Evolutionary conservation across 1,140 invertebrate genomes (phyloP).

Genomic region (Choristoneura fumiferana): DNA sequence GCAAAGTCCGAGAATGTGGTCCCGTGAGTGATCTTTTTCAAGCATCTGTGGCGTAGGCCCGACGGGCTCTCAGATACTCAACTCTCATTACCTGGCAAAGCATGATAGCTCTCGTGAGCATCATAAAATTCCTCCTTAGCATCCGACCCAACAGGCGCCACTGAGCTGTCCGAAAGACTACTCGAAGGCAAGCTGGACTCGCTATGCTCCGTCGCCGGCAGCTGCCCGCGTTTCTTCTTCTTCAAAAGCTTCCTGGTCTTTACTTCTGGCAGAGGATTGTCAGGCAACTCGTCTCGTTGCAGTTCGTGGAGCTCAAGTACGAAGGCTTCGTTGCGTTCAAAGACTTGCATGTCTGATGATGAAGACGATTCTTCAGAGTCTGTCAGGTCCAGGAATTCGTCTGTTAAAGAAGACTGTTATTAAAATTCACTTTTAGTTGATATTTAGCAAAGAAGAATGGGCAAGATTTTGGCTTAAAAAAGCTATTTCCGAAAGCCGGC

Average conservation of each 20-base stretch:
- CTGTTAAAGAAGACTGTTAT: neutral
- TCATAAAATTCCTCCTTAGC: conserved; percentile 57
- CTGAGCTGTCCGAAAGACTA: conserved; percentile 30
- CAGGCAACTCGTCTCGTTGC: conserved; percentile 36
- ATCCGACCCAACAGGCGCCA: conserved; percentile 21
- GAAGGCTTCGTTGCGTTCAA: conserved; percentile 29
- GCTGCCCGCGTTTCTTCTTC: conserved; percentile 17
- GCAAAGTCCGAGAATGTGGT: too few species aligned
- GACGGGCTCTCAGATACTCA: too few species aligned
- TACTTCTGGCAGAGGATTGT: conserved; percentile 20
- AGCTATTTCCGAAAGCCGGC: too few species aligned
- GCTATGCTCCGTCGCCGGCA: neutral
- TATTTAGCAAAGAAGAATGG: too few species aligned
- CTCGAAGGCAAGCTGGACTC: conserved; percentile 26
- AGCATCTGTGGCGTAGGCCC: too few species aligned
- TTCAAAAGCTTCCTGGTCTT: conserved; percentile 42
- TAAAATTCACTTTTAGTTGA: too few species aligned
- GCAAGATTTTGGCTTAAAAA: too few species aligned
- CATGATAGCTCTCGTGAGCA: conserved; percentile 53
- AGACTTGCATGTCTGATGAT: conserved; percentile 33
- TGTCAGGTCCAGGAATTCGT: conserved; percentile 29
- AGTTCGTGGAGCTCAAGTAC: conserved; percentile 49
- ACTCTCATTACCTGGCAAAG: conserved; percentile 34
- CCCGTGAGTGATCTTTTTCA: too few species aligned
- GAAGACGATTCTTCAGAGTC: conserved; percentile 29